phyloP scores from a whole-genome alignment of 2,113 vertebrate genomes.

The Fulmarus glacialis region DNA sequence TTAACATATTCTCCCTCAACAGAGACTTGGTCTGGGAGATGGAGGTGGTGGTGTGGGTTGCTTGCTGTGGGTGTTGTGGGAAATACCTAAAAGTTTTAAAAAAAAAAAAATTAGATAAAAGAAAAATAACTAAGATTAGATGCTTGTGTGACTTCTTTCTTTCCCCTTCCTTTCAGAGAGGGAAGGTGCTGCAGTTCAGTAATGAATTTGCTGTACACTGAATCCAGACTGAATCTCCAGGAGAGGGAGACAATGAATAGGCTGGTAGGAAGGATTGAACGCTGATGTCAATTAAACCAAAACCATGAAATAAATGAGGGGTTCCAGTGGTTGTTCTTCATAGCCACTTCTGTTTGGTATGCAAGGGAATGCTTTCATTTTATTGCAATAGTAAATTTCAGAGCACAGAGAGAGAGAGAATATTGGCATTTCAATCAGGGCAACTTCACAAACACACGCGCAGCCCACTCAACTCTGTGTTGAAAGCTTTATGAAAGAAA shows the following conservation, averaged over 20 bases:
- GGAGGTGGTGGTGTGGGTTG: not conserved
- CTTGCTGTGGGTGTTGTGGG: not conserved
- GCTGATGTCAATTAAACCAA: conserved; percentile 48
- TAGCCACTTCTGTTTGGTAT: not conserved
- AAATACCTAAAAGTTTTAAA: not conserved
- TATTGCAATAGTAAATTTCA: conserved; percentile 66
- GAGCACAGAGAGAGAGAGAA: conserved; percentile 5
- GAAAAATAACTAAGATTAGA: not conserved
- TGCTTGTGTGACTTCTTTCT: not conserved
- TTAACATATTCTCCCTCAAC: not conserved
- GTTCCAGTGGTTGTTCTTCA: not conserved
- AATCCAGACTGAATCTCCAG: conserved; percentile 7
- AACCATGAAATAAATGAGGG: conserved; percentile 40
- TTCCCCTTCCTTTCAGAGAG: not conserved
- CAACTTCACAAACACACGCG: not conserved
- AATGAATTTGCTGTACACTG: not conserved
- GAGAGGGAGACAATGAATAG: conserved; percentile 53
- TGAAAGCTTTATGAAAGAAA: conserved; percentile 69
- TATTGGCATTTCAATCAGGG: conserved; percentile 69
- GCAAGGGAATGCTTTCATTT: conserved; percentile 40
- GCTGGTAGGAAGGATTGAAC: conserved; percentile 22
- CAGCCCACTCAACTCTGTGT: not conserved
- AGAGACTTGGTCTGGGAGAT: not conserved
- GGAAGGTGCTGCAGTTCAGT: not conserved
- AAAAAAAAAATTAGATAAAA: not conserved